Base-by-base conservation (phyloP, 1,140 invertebrate species). In the Augochlora pura region DNA sequence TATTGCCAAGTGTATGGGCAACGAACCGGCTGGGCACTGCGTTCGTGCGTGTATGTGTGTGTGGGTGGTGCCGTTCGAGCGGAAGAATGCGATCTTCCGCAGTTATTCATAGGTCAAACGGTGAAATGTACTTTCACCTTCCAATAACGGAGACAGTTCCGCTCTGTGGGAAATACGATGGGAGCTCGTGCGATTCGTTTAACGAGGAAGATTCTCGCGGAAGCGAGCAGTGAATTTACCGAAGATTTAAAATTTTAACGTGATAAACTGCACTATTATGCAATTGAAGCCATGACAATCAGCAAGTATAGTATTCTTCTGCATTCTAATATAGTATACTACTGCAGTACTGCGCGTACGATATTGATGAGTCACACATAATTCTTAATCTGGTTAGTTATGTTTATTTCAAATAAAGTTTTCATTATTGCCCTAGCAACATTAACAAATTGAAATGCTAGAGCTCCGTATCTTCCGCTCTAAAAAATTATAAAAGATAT, bases 111-210 rank as follows among this genome's bases (percentile, higher is more conserved):
- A 82, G 76, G 82, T 86, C 79, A 80, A 72, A 77, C 62, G 69
- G 75, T 84, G 72, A 80, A 86, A 84, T 27, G 66, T 86, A 73
- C 85, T 87, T 87, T 87, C 86, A 84, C 86, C 77, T 63, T 63
- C 18, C 12, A 25, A 21, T 18, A 12, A 0, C 0, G 9, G 9
- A 49, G 18, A 0, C 59, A 38, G 32, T 32, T 49, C 32, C 42
- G 46, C 42, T 25, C 63, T 63, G 25, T 54, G 14, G 6, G 23
- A 10, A 57, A 42, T 66, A 6, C 9, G n/a, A 52, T 16, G 60
- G 27, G 8, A n/a, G n/a, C 23, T 21, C 14, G 4, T 10, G 12
- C 25, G 14, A 21, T 57, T n/a, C 42, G 14, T 12, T n/a, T n/a
- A 57, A 57, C 21, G 4, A n/a, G 54, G 54, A 57, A n/a, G 54